A percentile compares a stretch with the other conserved stretches of the same genome.
These are phyloP conservation scores for Drosophila athabasca DNA, from an alignment of 1,140 invertebrate species.

Conservation along the genomic window DNA sequence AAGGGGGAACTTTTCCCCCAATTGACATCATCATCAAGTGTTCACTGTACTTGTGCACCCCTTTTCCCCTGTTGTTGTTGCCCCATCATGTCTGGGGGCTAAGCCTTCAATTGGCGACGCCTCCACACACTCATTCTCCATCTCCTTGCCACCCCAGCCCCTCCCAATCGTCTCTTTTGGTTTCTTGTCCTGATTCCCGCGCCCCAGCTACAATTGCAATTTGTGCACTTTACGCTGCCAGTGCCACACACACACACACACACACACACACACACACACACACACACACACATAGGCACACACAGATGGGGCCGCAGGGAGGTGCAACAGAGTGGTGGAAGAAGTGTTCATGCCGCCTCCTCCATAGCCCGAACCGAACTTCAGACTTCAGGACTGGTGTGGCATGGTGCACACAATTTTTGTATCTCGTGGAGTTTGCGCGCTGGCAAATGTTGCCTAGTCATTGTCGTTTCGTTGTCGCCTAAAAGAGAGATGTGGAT, in stretches of 20 bases:
- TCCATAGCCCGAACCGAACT: too few relatives aligned
- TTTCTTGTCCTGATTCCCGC: slow-evolving; percentile 66
- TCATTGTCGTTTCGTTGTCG: slow-evolving; percentile 52
- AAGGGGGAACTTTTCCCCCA: too few relatives aligned
- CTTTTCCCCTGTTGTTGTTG: background rate
- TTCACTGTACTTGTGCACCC: slow-evolving; percentile 35
- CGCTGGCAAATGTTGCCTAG: slow-evolving; percentile 50
- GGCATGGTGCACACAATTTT: slow-evolving; percentile 45
- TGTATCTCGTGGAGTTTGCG: slow-evolving; percentile 64
- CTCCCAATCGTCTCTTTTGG: slow-evolving; percentile 6
- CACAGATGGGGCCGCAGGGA: background rate
- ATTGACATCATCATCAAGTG: slow-evolving; percentile 35
- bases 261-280: slow-evolving; percentile 36
- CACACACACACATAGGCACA: slow-evolving; percentile 5
- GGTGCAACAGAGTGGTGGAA: background rate
- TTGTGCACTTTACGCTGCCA: slow-evolving; percentile 73
- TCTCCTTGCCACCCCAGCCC: background rate
- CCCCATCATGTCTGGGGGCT: slow-evolving; percentile 32
- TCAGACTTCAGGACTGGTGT: background rate
- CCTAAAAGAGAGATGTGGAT: slow-evolving; percentile 10
- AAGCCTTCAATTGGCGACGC: slow-evolving; percentile 45
- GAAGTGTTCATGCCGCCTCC: background rate
- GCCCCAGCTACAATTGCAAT: slow-evolving; percentile 72
- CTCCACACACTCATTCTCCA: slow-evolving; percentile 17
- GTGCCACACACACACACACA: slow-evolving; percentile 43